Evolutionary conservation across 1,140 invertebrate genomes (phyloP), one percentile per base, ranked within the genome.

Genomic region (Micrasema longulum): DNA sequence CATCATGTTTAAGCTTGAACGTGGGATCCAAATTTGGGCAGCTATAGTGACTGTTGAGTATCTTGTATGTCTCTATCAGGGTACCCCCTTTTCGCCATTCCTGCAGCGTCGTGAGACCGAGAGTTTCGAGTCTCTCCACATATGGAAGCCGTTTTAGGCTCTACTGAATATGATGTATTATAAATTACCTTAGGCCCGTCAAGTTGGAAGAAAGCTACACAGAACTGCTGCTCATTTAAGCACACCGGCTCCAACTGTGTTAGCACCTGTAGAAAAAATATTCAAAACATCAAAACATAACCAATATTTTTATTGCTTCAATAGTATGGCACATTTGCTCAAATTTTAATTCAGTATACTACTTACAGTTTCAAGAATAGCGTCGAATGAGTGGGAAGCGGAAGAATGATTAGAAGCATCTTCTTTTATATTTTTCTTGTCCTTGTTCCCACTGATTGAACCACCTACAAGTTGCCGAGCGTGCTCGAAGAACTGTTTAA

Each of bases 201-300:
- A 48, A 98, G 85, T 80, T 97, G 93, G 79, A 99, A 97, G 84
- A 99, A 99, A 35, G 90, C 88, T 10, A 95, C 91, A 82, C 96
- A 98, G 85, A 99, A 99, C 74, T 96, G 91, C 84, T 99, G 97
- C 82, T 99, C 97, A 18, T 92, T 92, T 41, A 98, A 86, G 81
- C 97, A 98, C 70, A 97, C 90, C 22, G 94, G 94, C 80, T 98
- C 96, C 53, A 98, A 87, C 78, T 97, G 92, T 48, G 91, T 92
- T 7, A 99, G 83, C 16, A 97, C 91, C 80, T 91, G 88, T 79
- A 96, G 72, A 68, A 1, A 60, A 47, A 71, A 65, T n/a, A 22
- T 50, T 36, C 6, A 66, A 20, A 50, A 9, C 31, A 66, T 43
- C 5, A 35, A 16, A 12, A 26, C 14, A 60, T 31, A 12, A 10